Conservation (phyloP, 2,888 invertebrate species). For the Sinodicranocentrus sp. region DNA sequence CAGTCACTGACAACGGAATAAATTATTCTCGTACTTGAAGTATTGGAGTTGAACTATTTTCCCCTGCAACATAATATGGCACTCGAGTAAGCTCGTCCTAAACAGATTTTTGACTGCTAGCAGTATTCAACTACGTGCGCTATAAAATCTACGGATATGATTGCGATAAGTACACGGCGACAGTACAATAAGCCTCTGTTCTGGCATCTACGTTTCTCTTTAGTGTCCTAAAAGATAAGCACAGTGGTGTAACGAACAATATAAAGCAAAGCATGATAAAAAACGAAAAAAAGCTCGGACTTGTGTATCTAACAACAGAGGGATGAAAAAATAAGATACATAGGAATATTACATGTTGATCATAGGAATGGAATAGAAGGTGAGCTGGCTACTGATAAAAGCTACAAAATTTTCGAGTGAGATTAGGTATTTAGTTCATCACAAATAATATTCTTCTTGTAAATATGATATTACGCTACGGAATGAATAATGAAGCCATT, state of each 20-base stretch:
- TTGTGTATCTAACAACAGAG: conserved; percentile 29
- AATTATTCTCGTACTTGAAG: too few relatives aligned
- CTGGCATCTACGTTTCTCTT: conserved; percentile 51
- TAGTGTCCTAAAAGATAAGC: conserved; percentile 40
- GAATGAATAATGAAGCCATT: neutral
- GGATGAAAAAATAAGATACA: conserved; percentile 13
- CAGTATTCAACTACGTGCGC: neutral
- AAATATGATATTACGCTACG: neutral
- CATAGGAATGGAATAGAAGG: conserved; percentile 9
- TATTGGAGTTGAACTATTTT: too few relatives aligned
- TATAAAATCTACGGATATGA: conserved; percentile 12
- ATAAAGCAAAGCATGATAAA: neutral
- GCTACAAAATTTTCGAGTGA: conserved; percentile 20
- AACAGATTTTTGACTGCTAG: conserved; percentile 7
- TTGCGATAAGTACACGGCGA: neutral
- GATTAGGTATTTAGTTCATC: conserved; percentile 47
- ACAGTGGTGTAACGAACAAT: neutral
- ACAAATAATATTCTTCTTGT: conserved; percentile 13
- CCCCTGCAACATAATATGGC: neutral
- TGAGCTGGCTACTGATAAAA: conserved; percentile 1
- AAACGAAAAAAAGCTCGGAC: conserved; percentile 3
- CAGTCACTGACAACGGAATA: too few relatives aligned
- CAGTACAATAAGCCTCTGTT: conserved; percentile 20
- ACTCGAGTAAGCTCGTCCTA: neutral
- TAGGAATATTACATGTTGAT: conserved; percentile 8